Evolutionary conservation across 2,113 vertebrate genomes (phyloP).

Genomic region (Heterotilapia buettikoferi): DNA sequence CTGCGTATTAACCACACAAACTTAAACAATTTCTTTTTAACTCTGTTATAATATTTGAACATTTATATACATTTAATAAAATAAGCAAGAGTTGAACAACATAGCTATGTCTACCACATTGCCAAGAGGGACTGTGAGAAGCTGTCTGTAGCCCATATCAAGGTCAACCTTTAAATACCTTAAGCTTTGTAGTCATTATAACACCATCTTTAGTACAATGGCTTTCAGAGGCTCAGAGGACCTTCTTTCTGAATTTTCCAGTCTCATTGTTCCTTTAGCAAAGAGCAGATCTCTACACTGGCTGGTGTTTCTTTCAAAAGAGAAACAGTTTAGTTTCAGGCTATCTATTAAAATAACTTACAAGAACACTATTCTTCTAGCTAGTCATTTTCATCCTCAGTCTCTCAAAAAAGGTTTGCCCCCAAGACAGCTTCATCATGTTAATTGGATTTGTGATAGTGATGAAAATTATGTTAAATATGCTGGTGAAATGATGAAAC

Average conservation of each 20-base stretch:
- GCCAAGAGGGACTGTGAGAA: not conserved
- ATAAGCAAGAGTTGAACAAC: not conserved
- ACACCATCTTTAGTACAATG: not conserved
- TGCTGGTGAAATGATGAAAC: conserved; percentile 15
- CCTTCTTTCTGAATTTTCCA: not conserved
- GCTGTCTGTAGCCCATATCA: not conserved
- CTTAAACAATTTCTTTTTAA: not conserved
- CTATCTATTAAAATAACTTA: not conserved
- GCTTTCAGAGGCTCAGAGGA: not conserved
- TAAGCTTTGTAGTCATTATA: not conserved
- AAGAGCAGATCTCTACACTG: not conserved
- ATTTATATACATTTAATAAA: not conserved
- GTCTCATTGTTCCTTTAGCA: not conserved
- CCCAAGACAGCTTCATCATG: conserved; percentile 3
- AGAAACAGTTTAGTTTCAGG: not conserved
- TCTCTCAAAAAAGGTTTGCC: not conserved
- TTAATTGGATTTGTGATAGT: conserved; percentile 38
- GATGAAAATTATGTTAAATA: conserved; percentile 14
- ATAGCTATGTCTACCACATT: not conserved
- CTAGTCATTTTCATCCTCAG: not conserved
- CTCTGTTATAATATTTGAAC: not conserved
- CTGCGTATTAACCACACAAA: not conserved
- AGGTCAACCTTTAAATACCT: not conserved
- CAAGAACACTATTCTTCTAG: not conserved
- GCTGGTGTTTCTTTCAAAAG: not conserved